Evolutionary conservation across 2,888 invertebrate genomes (phyloP), one percentile per base, ranked within the genome.

Genomic region (Incurvaria masculella): DNA sequence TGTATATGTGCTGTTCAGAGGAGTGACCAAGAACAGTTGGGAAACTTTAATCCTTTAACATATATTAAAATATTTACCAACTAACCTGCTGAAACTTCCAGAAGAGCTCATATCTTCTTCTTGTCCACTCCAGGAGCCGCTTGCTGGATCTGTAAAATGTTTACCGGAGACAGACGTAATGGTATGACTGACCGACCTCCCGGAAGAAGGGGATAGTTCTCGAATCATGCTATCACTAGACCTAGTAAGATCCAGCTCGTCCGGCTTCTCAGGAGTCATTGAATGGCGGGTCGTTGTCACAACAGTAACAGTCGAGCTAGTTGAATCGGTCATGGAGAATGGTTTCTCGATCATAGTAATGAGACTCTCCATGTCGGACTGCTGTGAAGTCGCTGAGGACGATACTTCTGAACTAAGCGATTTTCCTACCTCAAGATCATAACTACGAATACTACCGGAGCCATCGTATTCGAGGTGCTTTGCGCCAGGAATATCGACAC

Each of bases 91-190:
- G 53, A 79, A 76, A 60, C 79, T 79, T 42, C 79, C 79, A 21
- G 79, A 79, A 2, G 79, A 80, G 57, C 79, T 79, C 48, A 80
- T 59, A 56, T 79, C 79, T 53, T 80, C 79, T 47, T 80, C 79
- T 51, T 79, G 79, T 23, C 79, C 79, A 52, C 79, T 80, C 79
- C 79, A 80, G 1, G 79, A 80, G 14, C 79, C 79, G 61, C 79
- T 80, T 21, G 79, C 79, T 51, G 79, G 79, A 75, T 79, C 79
- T 79, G 79, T 75, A 68, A 79, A 74, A 57, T 70, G 74, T 79
- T 79, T 79, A 62, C 79, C 75, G 53, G 74, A 72, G 52, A 70
- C 64, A 27, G 72, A 72, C 48, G 69, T 66, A 54, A 74, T 64
- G 52, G 78, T 76, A 52, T 79, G 79, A 66, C 75, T 71, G 46